Evolutionary conservation across 2,113 vertebrate genomes (phyloP).

Genomic region (Cyrtonyx montezumae): DNA sequence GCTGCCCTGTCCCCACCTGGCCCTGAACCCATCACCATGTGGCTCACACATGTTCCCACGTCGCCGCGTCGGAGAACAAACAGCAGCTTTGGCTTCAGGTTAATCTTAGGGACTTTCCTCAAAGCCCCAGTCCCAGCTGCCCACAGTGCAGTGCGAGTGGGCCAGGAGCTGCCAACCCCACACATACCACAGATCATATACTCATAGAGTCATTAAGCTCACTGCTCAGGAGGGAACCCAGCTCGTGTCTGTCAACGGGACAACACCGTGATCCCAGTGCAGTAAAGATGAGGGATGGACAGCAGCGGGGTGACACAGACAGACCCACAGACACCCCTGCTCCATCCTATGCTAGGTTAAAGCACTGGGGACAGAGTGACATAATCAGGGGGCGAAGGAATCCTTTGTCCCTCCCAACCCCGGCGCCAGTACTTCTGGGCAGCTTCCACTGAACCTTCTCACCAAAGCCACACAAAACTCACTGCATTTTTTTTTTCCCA

Average conservation of each 20-base stretch:
- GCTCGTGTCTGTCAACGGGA: neutral
- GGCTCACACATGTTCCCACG: neutral
- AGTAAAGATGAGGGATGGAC: neutral
- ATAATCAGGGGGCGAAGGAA: fast-evolving
- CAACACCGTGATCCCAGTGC: neutral
- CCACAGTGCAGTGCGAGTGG: neutral
- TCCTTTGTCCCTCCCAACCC: fast-evolving
- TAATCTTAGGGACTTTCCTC: neutral
- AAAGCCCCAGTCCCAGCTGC: neutral
- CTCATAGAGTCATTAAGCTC: too few relatives aligned
- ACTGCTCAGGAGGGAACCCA: neutral
- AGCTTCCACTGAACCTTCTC: neutral
- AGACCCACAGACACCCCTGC: neutral
- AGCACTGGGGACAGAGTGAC: neutral
- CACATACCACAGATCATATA: fast-evolving
- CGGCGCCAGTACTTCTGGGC: neutral
- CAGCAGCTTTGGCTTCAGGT: neutral
- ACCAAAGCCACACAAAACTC: neutral
- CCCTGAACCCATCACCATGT: neutral
- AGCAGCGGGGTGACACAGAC: neutral
- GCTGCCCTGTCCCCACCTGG: neutral
- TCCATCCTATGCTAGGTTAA: neutral
- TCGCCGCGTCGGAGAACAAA: neutral
- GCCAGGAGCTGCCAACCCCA: neutral
- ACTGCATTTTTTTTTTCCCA: neutral